These are phyloP conservation scores for Semnopithecus entellus DNA, from an alignment of 2,113 vertebrate species.

Conservation along the genomic window DNA sequence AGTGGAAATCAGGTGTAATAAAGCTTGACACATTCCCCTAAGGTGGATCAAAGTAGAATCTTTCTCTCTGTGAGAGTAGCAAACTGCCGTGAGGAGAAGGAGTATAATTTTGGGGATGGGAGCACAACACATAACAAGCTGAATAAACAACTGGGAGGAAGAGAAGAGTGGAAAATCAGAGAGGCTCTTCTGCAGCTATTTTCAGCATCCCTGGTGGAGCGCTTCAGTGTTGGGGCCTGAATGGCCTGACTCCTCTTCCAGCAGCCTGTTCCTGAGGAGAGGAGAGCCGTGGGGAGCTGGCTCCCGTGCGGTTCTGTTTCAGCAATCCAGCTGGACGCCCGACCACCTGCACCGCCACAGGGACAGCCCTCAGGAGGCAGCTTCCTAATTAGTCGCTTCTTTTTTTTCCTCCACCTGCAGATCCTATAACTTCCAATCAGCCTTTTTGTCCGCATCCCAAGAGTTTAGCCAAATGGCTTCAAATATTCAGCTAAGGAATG, in stretches of 20 bases:
- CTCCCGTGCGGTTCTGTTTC: not conserved
- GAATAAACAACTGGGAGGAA: not conserved
- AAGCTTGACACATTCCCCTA: not conserved
- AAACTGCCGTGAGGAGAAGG: not conserved
- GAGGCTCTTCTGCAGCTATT: not conserved
- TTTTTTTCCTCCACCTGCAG: not conserved
- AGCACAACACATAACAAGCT: not conserved
- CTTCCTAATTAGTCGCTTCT: not conserved
- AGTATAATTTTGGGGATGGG: not conserved
- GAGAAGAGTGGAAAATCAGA: not conserved
- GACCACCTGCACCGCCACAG: not conserved
- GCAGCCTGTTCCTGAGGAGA: not conserved
- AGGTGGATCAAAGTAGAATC: not conserved
- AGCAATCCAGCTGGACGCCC: not conserved
- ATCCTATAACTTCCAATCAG: rapidly evolving
- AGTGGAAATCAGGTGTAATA: not conserved
- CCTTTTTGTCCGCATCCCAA: not conserved
- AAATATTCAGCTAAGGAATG: not conserved
- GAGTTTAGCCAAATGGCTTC: not conserved
- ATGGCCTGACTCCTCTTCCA: not conserved
- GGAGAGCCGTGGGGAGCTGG: not conserved
- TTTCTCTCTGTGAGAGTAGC: not conserved
- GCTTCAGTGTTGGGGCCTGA: no score
- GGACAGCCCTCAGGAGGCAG: not conserved
- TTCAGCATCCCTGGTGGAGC: not conserved